Evolutionary conservation across 2,888 invertebrate species (phyloP), one percentile per base, ranked within the genome.

Genomic region (Drosophila colorata): DNA sequence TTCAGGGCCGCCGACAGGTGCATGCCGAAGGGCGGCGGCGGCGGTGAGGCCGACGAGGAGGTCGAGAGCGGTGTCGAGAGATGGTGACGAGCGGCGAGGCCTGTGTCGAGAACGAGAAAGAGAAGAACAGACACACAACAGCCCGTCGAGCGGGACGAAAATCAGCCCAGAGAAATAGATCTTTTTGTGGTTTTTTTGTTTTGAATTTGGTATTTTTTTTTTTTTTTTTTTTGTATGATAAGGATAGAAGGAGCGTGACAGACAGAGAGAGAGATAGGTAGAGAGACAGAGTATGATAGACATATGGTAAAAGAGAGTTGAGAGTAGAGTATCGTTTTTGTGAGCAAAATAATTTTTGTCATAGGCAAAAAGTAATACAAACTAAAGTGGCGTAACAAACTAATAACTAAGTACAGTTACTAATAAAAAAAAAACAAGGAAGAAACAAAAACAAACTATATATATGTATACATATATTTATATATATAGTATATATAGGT

Each of bases 61-160:
- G 90, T 89, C 70, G 91, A 91, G 71, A 91, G 88, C 66, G 91
- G 90, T 80, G 91, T 90, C 78, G 90, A 88, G 59, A 90, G 89
- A 82, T 91, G 90, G 75, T 90, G 90, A 78, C 91, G 92, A 86
- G 90, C 90, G 83, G 83, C 74, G 90, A 88, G 79, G 88, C 91
- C 92, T 92, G 91, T 90, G 61, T 87, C 90, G 91, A 91, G 92
- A 92, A 92, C 90, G 91, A 92, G 91, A 91, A 91, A 91, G 90
- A 90, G 86, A 90, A 90, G 88, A 90, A 90, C 87, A 83, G 89
- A 90, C 88, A 91, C 91, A 91, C 92, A 92, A 92, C 92, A 91
- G 83, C 83, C 83, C 83, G 83, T 87, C 86, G 86, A 91, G 91
- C 87, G 90, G 92, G 92, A 92, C 92, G 89, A 91, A 92, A 90